These are phyloP conservation scores for Babylonia areolata DNA, from an alignment of 1,140 invertebrate species.

Conservation along the genomic window DNA sequence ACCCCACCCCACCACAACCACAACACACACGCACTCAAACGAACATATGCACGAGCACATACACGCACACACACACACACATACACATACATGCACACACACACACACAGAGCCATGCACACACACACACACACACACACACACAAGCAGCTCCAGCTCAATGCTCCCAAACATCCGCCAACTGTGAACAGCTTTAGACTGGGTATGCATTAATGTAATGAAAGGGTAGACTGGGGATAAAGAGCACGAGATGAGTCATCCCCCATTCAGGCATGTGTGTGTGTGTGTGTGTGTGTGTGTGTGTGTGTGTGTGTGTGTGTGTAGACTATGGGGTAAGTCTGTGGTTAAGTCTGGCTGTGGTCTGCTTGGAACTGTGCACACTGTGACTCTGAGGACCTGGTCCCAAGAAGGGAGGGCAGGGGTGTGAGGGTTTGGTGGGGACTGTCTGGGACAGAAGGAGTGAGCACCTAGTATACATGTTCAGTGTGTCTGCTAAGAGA, in stretches of 20 bases:
- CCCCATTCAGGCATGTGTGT: neutral
- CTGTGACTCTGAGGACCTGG: too few species aligned
- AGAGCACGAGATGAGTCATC: neutral
- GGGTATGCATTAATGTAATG: constrained; percentile 8
- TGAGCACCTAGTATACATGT: too few species aligned
- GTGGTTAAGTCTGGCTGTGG: too few species aligned
- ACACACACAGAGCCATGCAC: neutral
- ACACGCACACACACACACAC: constrained; percentile 5
- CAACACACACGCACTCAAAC: neutral
- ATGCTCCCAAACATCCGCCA: neutral
- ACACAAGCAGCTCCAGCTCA: neutral
- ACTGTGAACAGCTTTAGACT: neutral
- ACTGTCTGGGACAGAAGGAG: too few species aligned
- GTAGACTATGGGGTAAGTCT: too few species aligned
- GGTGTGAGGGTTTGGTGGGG: too few species aligned
- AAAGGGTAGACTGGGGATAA: neutral
- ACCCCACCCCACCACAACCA: neutral
- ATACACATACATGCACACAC: neutral
- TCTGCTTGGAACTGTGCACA: too few species aligned
- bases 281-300: too few species aligned
- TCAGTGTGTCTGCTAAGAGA: too few species aligned
- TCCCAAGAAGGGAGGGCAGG: too few species aligned
- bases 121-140: neutral
- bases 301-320: too few species aligned
- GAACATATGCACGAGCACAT: neutral